These are phyloP conservation scores for Amphiprion clarkii DNA, from an alignment of 2,797 vertebrate genomes.

Conservation along the genomic window DNA sequence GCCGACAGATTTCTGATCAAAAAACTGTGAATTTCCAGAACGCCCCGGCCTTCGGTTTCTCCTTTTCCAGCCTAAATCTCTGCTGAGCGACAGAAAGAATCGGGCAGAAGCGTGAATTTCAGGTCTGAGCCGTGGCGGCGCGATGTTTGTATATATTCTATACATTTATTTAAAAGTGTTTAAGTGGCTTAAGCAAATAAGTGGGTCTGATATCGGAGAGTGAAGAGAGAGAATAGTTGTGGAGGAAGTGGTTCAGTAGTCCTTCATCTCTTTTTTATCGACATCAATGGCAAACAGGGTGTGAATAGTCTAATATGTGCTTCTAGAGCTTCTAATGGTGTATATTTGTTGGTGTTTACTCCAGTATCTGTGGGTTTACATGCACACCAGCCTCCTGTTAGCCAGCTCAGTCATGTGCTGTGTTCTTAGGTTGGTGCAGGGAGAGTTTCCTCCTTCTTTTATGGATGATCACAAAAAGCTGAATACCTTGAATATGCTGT, in stretches of 20 bases:
- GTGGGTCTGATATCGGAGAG: slow-evolving; percentile 38
- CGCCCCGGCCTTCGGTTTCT: slow-evolving; percentile 32
- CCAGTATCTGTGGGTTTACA: slow-evolving; percentile 64
- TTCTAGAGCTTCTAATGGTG: slow-evolving; percentile 55
- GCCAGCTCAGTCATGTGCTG: background rate
- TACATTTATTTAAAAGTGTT: slow-evolving; percentile 83
- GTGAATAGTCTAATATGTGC: slow-evolving; percentile 60
- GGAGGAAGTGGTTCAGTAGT: slow-evolving; percentile 34
- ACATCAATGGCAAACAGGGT: slow-evolving; percentile 80
- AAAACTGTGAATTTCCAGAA: slow-evolving; percentile 44
- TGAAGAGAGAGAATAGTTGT: slow-evolving; percentile 29
- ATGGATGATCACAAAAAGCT: background rate
- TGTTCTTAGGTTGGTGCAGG: slow-evolving; percentile 16
- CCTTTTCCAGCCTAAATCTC: slow-evolving; percentile 44
- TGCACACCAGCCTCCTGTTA: slow-evolving; percentile 39
- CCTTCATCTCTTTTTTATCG: slow-evolving; percentile 65
- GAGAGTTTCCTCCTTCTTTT: background rate
- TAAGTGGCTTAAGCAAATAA: slow-evolving; percentile 61
- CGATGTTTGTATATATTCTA: slow-evolving; percentile 83
- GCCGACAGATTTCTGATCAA: slow-evolving; percentile 35
- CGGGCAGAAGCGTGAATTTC: slow-evolving; percentile 31
- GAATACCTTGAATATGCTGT: background rate
- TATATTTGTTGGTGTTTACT: slow-evolving; percentile 62
- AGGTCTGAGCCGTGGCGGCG: slow-evolving; percentile 65
- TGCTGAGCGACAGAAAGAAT: slow-evolving; percentile 36